phyloP scores from a whole-genome alignment of 2,888 invertebrate genomes.

The Poecilus cupreus region DNA sequence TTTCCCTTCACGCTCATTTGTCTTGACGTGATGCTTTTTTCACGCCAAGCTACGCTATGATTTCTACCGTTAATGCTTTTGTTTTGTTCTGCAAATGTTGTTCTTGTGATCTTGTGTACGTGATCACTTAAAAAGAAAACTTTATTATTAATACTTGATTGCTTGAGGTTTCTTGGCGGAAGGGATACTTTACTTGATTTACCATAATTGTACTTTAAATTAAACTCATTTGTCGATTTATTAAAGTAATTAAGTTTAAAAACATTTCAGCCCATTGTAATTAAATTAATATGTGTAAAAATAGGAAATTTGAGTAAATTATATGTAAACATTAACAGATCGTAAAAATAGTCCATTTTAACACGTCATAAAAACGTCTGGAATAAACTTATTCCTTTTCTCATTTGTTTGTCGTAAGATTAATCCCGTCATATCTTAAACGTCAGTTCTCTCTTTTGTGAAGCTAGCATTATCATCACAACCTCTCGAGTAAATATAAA shows the following conservation, averaged over 20 bases:
- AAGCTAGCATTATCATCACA: background rate
- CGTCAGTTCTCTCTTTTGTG: background rate
- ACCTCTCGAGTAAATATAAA: conserved; percentile 27
- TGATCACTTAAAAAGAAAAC: conserved; percentile 1
- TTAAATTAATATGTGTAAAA: too few relatives aligned
- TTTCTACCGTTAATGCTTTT: conserved; percentile 38
- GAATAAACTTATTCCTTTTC: background rate
- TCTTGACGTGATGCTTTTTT: conserved; percentile 30
- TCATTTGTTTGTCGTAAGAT: background rate
- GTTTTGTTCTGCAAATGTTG: conserved; percentile 30
- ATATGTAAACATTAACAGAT: too few relatives aligned
- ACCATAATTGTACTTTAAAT: background rate
- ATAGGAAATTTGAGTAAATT: too few relatives aligned
- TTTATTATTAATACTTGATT: conserved; percentile 9
- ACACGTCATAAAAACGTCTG: background rate
- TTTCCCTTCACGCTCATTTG: conserved; percentile 34
- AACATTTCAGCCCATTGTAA: too few relatives aligned
- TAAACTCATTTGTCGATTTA: background rate
- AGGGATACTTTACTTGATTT: background rate
- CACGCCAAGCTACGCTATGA: conserved; percentile 19
- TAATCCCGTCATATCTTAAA: conserved; percentile 10
- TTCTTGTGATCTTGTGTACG: conserved; percentile 3
- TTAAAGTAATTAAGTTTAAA: background rate
- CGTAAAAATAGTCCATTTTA: too few relatives aligned
- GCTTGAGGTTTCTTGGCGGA: background rate